These are phyloP conservation scores for Temnothorax longispinosus DNA, from an alignment of 1,140 invertebrate species.

Conservation along the genomic window DNA sequence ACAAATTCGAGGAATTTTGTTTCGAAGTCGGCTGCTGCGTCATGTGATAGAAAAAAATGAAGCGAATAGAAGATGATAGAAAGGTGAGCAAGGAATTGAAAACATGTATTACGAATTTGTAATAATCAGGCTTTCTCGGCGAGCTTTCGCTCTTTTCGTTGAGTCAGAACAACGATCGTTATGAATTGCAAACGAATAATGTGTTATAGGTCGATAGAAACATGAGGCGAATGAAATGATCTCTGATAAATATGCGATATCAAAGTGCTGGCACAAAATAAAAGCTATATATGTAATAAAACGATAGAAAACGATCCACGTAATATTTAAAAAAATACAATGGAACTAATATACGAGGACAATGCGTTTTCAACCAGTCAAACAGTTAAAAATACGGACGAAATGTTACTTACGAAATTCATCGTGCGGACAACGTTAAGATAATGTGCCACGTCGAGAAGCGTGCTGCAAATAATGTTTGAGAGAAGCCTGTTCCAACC, in stretches of 20 bases:
- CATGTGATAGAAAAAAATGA: background rate
- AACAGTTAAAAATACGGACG: background rate
- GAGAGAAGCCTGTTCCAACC: constrained; percentile 47
- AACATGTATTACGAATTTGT: background rate
- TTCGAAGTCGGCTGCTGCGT: background rate
- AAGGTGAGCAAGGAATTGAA: background rate
- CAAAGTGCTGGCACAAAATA: background rate
- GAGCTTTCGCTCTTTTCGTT: background rate
- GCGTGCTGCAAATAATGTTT: constrained; percentile 12
- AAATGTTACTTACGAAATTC: background rate
- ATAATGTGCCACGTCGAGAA: background rate
- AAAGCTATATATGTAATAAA: background rate
- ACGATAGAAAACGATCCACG: background rate
- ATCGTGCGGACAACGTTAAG: background rate
- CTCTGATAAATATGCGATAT: background rate
- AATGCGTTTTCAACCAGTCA: background rate
- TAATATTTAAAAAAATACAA: background rate
- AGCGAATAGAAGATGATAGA: background rate
- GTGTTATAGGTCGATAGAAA: background rate
- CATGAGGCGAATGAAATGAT: background rate
- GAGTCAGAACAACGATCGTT: background rate
- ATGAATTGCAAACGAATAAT: too few species aligned
- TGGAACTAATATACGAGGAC: background rate
- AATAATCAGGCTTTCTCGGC: too few species aligned
- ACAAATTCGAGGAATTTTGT: background rate